Conservation (phyloP, 2,888 invertebrate genomes). For the Caenorhabditis sp. region DNA sequence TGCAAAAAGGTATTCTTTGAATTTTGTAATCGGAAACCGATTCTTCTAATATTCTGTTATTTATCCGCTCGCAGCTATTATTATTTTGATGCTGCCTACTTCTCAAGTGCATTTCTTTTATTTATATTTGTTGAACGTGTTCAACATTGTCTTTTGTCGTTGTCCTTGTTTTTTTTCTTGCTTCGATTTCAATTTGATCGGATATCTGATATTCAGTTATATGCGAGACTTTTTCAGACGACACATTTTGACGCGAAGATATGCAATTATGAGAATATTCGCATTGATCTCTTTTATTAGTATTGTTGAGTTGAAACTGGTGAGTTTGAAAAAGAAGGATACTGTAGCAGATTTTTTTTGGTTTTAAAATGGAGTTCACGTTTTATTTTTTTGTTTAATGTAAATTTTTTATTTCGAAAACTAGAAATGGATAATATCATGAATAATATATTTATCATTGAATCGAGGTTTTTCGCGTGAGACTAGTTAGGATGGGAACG, state of each 20-base stretch:
- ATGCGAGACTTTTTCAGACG: background rate
- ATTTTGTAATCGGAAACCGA: background rate
- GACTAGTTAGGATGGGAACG: no score
- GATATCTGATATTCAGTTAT: background rate
- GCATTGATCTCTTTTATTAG: background rate
- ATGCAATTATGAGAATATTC: background rate
- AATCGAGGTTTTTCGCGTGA: no score
- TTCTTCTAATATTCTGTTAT: no score
- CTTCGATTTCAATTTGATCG: background rate
- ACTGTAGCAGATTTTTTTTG: no score
- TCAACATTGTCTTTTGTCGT: conserved; percentile 9
- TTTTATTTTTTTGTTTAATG: no score
- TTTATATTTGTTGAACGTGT: conserved; percentile 39
- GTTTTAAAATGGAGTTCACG: no score
- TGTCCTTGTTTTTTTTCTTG: background rate
- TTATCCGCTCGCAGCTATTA: no score
- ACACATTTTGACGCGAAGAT: background rate
- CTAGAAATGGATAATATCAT: no score
- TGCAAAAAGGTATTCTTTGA: background rate
- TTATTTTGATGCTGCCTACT: background rate
- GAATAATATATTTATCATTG: no score
- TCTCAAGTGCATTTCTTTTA: conserved; percentile 1
- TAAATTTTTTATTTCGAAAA: no score
- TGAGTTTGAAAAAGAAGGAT: background rate
- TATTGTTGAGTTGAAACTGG: background rate